Evolutionary conservation across 2,797 vertebrate genomes (phyloP).

Genomic region (Glossophaga mutica): DNA sequence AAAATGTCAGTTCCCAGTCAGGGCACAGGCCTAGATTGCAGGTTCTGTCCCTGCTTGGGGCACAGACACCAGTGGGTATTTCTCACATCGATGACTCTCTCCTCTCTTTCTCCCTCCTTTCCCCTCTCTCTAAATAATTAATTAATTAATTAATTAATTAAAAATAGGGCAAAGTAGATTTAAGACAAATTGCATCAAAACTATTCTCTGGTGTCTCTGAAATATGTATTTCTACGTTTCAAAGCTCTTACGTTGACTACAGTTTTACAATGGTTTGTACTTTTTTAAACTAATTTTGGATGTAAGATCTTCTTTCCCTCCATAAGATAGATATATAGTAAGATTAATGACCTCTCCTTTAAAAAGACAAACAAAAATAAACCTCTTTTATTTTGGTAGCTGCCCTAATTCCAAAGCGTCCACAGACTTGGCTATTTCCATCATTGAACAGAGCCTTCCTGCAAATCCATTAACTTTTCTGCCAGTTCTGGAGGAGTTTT

Average conservation of each 20-base stretch:
- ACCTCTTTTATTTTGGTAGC: not conserved
- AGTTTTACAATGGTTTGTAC: not conserved
- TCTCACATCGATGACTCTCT: not conserved
- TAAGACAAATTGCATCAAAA: slow-evolving; percentile 3
- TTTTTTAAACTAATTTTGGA: not conserved
- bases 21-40: not conserved
- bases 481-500: not conserved
- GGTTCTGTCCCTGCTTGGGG: not conserved
- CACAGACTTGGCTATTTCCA: not conserved
- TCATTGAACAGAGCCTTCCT: not conserved
- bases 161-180: not conserved
- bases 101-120: not conserved
- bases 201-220: not conserved
- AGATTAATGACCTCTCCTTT: not conserved
- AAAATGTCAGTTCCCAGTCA: not conserved
- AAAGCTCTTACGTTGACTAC: not conserved
- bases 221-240: not conserved
- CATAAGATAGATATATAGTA: not conserved
- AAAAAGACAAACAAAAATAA: not conserved
- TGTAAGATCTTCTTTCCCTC: not conserved
- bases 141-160: not conserved
- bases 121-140: not conserved
- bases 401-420: not conserved
- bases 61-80: not conserved
- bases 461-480: not conserved